Evolutionary conservation across 2,888 invertebrate genomes (phyloP).

Genomic region (Rhagonycha lutea): DNA sequence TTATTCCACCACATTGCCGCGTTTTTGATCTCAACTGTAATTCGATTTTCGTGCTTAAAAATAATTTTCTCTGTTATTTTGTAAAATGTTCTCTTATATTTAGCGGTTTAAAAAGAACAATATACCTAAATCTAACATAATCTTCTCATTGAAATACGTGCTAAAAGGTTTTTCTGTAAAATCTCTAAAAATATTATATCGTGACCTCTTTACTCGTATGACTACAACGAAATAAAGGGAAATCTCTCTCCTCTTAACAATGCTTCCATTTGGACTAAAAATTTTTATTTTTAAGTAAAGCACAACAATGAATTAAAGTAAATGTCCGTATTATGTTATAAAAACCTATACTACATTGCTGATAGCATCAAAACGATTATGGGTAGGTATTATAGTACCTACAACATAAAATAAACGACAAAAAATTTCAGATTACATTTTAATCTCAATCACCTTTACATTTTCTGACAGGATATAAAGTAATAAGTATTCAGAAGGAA

Average conservation of each 20-base stretch:
- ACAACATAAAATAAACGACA: neutral
- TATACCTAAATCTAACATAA: slow-evolving; percentile 5
- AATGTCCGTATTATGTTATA: neutral
- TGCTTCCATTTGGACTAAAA: neutral
- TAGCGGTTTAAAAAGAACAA: neutral
- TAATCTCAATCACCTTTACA: neutral
- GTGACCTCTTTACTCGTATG: neutral
- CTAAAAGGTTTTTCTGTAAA: slow-evolving; percentile 3
- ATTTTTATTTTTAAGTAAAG: neutral
- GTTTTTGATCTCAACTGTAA: neutral
- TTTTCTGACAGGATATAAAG: neutral
- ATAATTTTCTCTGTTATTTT: neutral
- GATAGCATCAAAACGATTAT: neutral
- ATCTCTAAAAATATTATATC: neutral
- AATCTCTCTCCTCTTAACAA: neutral
- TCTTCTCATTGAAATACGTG: slow-evolving; percentile 9
- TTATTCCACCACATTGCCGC: neutral
- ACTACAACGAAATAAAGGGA: neutral
- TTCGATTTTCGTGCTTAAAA: neutral
- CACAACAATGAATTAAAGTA: neutral
- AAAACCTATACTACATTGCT: neutral
- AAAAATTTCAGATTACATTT: neutral
- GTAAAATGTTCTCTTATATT: neutral
- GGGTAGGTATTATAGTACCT: neutral
- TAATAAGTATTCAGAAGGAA: no score